phyloP scores from a whole-genome alignment of 2,113 vertebrate genomes.

The Monopterus albus region DNA sequence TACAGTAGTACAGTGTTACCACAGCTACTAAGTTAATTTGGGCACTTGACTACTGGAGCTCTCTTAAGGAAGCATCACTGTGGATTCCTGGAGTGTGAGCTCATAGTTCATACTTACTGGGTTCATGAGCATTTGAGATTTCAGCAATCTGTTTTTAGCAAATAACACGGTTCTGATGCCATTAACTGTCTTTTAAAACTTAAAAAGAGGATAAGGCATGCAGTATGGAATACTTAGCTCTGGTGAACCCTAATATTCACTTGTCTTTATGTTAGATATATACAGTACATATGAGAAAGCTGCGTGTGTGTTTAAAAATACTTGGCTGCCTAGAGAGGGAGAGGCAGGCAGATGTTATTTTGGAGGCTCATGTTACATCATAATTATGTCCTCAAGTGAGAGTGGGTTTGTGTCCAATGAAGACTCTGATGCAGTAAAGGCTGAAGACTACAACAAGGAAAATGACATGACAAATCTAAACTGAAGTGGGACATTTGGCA shows the following conservation, averaged over 20 bases:
- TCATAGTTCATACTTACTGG: constrained; percentile 73
- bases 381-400: constrained; percentile 63
- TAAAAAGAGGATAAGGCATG: background rate
- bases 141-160: constrained; percentile 28
- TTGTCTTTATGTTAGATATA: background rate
- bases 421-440: constrained; percentile 13
- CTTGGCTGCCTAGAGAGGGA: constrained; percentile 59
- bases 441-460: constrained; percentile 17
- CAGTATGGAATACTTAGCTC: background rate
- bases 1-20: too few species aligned
- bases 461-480: background rate
- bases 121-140: constrained; percentile 50
- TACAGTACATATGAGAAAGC: background rate
- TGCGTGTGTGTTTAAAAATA: constrained; percentile 67
- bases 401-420: constrained; percentile 30
- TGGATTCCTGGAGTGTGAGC: constrained; percentile 72
- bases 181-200: background rate
- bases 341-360: constrained; percentile 76
- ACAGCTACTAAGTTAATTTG: constrained; percentile 68
- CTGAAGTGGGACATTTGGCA: too few species aligned
- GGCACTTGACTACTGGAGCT: constrained; percentile 62
- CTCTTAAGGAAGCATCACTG: constrained; percentile 61
- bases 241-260: background rate
- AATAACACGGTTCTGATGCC: background rate
- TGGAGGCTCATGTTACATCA: constrained; percentile 62